These are phyloP conservation scores for Drosophila mayaguana DNA, from an alignment of 2,888 invertebrate species.

Conservation along the genomic window DNA sequence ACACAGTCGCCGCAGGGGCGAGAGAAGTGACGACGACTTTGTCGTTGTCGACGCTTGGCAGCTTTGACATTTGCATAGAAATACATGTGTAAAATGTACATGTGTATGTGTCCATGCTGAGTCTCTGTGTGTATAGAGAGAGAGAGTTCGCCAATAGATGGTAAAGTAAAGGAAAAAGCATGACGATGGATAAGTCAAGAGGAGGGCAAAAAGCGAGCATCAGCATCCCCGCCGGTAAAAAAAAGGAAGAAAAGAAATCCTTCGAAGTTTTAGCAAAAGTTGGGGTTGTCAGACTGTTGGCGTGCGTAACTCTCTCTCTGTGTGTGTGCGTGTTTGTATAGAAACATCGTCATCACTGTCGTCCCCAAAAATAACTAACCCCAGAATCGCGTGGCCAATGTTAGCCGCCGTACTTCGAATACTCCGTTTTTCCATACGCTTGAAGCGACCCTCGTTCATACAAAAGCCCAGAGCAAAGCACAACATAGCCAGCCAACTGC, in stretches of 20 bases:
- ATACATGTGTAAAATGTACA: conserved; percentile 28
- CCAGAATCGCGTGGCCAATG: conserved; percentile 44
- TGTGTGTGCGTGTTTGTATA: conserved; percentile 16
- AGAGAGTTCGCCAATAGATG: conserved; percentile 53
- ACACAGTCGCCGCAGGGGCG: conserved; percentile 37
- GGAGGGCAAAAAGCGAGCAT: conserved; percentile 22
- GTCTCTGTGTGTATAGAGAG: conserved; percentile 11
- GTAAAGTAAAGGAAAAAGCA: conserved; percentile 38
- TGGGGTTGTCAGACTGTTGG: conserved; percentile 48
- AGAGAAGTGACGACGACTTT: conserved; percentile 40
- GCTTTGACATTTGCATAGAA: conserved; percentile 76
- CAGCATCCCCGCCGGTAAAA: conserved; percentile 64
- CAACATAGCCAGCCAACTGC: background rate
- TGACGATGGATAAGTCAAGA: conserved; percentile 10
- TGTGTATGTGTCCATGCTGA: conserved; percentile 10
- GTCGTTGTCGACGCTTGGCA: conserved; percentile 64
- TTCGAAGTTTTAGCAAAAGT: conserved; percentile 60
- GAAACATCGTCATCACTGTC: conserved; percentile 46
- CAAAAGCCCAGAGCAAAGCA: conserved; percentile 20
- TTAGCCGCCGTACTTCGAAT: conserved; percentile 28
- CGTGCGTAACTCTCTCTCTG: background rate
- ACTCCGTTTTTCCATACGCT: conserved; percentile 24
- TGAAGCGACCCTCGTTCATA: conserved; percentile 53
- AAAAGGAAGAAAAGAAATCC: conserved; percentile 22
- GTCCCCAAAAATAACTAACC: conserved; percentile 76